Percentiles rank a stretch among this genome's conserved stretches.
These are phyloP conservation scores for Pteromalus puparum DNA, from an alignment of 1,140 invertebrate genomes.

Conservation along the genomic window DNA sequence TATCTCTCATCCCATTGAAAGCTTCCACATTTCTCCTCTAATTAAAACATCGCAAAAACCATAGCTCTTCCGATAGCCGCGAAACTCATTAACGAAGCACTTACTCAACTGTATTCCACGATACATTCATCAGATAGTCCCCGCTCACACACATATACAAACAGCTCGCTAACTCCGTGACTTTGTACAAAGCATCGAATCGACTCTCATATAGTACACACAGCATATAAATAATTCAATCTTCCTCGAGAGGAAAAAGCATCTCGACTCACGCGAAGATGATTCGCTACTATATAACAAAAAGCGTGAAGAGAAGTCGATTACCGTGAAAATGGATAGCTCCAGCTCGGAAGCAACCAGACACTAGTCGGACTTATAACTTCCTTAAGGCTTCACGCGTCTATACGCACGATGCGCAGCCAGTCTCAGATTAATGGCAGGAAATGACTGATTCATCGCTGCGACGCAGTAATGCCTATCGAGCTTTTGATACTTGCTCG, in stretches of 20 bases:
- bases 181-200: not conserved
- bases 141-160: not conserved
- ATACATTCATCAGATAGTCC: not conserved
- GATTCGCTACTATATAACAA: too few relatives aligned
- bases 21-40: not conserved
- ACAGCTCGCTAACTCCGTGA: not conserved
- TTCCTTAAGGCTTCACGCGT: not conserved
- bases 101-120: not conserved
- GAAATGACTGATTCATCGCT: slow-evolving; percentile 23
- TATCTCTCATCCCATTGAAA: not conserved
- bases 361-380: not conserved
- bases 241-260: too few relatives aligned
- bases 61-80: too few relatives aligned
- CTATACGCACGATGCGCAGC: not conserved
- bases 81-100: not conserved
- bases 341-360: too few relatives aligned
- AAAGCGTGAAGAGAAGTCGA: too few relatives aligned
- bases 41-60: not conserved
- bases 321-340: too few relatives aligned
- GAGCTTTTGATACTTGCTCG: not conserved
- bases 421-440: not conserved
- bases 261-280: too few relatives aligned
- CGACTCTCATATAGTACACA: too few relatives aligned
- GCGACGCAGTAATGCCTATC: not conserved
- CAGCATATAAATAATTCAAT: too few relatives aligned